phyloP scores from a whole-genome alignment of 2,797 vertebrate species.

The Sternotherus odoratus region DNA sequence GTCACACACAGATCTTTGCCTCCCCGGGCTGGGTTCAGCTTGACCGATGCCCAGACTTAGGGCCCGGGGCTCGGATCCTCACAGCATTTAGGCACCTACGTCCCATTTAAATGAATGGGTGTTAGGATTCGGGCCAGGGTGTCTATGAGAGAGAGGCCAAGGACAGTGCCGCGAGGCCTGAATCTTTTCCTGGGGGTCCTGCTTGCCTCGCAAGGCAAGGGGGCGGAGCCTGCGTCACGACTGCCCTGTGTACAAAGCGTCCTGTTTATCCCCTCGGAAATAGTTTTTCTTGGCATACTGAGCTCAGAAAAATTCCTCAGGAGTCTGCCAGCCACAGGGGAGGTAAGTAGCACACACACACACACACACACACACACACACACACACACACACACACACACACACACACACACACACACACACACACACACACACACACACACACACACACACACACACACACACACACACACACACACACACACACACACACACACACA shows the following conservation, averaged over 20 bases:
- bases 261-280: constrained; percentile 69
- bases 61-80: background rate
- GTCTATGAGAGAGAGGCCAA: background rate
- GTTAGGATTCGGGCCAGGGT: background rate
- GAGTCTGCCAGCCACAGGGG: background rate
- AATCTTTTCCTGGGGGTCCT: constrained; percentile 27
- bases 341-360: no score
- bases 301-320: background rate
- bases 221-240: background rate
- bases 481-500: no score
- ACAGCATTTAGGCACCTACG: background rate
- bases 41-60: fast-evolving
- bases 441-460: no score
- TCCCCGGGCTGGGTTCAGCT: background rate
- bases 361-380: no score
- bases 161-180: background rate
- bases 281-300: background rate
- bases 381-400: no score
- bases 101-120: background rate
- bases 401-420: no score
- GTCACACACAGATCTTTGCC: background rate
- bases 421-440: no score
- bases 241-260: background rate
- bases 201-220: background rate
- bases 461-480: no score